Percentiles rank a stretch among this genome's conserved stretches.
These are phyloP conservation scores for Platalea minor DNA, from an alignment of 2,797 vertebrate genomes.

Conservation along the genomic window DNA sequence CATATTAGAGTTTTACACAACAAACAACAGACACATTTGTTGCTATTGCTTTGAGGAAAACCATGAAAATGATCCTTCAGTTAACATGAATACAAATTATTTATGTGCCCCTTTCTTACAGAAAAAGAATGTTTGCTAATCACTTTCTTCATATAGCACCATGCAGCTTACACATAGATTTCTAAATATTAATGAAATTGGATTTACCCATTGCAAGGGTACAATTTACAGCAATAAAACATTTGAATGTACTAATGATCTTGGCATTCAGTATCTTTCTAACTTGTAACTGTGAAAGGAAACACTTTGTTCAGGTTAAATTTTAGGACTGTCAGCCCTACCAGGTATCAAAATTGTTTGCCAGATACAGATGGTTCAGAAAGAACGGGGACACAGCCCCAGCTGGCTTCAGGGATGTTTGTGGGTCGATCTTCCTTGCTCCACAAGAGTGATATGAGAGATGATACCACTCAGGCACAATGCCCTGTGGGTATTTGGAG, in stretches of 20 bases:
- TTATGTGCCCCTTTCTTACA: neutral
- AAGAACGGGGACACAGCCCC: neutral
- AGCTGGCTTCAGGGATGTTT: neutral
- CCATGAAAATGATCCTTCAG: neutral
- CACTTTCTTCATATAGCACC: neutral
- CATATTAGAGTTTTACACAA: neutral
- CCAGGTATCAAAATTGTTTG: neutral
- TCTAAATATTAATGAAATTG: neutral
- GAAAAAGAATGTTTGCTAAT: neutral
- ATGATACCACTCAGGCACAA: neutral
- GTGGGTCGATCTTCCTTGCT: neutral
- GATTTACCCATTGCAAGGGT: neutral
- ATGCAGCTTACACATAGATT: neutral
- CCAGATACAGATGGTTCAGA: neutral
- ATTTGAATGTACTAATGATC: neutral
- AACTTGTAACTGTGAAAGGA: neutral
- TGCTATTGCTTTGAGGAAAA: neutral
- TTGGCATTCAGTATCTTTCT: neutral
- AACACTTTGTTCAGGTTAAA: neutral
- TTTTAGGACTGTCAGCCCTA: neutral
- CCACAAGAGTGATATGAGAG: neutral
- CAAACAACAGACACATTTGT: neutral
- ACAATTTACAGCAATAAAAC: neutral
- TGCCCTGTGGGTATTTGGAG: neutral
- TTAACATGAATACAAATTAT: neutral